Evolutionary conservation across 2,797 vertebrate species (phyloP), one percentile per base, ranked within the genome.

Genomic region (Dryobates pubescens): DNA sequence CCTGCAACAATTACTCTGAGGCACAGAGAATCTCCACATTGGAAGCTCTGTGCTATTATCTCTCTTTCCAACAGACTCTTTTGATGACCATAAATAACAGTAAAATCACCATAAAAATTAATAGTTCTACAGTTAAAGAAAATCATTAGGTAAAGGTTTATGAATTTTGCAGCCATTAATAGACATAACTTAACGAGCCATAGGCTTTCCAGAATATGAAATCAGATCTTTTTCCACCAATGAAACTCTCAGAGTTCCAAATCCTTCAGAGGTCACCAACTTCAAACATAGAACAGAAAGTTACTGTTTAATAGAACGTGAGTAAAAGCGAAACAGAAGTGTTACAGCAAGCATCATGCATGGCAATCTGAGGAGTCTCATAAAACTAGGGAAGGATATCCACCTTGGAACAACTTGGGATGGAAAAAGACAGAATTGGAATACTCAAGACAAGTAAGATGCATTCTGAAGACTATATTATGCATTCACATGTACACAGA

Each of bases 91-190:
- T 96, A 94, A 96, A 95, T 95, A 96, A 94, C 71, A 91, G 77
- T 91, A 95, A 95, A 94, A 93, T 85, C 83, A 92, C 43, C 77
- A 93, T 96, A 96, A 95, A 95, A 95, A 91, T 90, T 95, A 97
- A 96, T 94, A 92, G 83, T 76, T 84, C 92, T 76, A 74, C 90
- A 92, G 83, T 96, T 95, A 93, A 96, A 94, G 90, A 95, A 97
- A 96, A 96, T 96, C 95, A 95, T 96, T 96, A 96, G 81, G 93
- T 96, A 97, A 97, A 96, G 92, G 95, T 96, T 95, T 96, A 96
- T 95, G 95, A 95, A 96, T 96, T 97, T 93, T 94, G 95, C 90
- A 94, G 90, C 80, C 86, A 85, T 93, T 88, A 96, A 96, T 95
- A 95, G 93, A 82, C 58, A 19, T 70, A 94, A 97, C 90, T 93